Evolutionary conservation across 2,888 invertebrate genomes (phyloP).

Genomic region (Synanthedon formicaeformis): DNA sequence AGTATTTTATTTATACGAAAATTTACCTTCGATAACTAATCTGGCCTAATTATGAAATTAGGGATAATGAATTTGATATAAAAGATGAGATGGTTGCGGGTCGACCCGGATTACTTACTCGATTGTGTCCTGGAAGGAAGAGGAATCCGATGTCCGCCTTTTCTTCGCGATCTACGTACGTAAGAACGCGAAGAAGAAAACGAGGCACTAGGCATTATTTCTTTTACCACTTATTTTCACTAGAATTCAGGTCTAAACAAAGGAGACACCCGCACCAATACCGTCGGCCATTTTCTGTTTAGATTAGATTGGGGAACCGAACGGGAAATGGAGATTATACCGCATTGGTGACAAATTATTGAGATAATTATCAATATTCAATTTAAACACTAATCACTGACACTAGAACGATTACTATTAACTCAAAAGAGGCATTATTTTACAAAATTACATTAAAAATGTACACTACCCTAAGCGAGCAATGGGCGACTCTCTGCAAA

Average conservation of each 20-base stretch:
- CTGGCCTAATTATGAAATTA: conserved; percentile 30
- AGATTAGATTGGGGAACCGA: conserved; percentile 67
- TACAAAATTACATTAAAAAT: conserved; percentile 44
- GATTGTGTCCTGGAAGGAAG: conserved; percentile 84
- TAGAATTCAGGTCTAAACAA: conserved; percentile 78
- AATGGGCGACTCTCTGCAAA: conserved; percentile 62
- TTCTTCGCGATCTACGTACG: conserved; percentile 91
- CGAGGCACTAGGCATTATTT: conserved; percentile 94
- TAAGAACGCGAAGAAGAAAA: conserved; percentile 93
- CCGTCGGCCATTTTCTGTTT: conserved; percentile 87
- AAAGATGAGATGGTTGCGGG: conserved; percentile 47
- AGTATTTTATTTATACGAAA: conserved; percentile 9
- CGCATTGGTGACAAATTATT: conserved; percentile 38
- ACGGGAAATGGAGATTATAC: conserved; percentile 50
- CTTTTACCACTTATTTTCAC: conserved; percentile 66
- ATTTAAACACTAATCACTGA: conserved; percentile 51
- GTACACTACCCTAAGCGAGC: conserved; percentile 46
- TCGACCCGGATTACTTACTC: conserved; percentile 76
- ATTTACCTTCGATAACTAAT: conserved; percentile 10
- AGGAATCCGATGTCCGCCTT: conserved; percentile 89
- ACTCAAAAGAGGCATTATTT: conserved; percentile 57
- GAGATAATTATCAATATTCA: conserved; percentile 26
- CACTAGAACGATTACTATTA: conserved; percentile 43
- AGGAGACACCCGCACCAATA: conserved; percentile 84
- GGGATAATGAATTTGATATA: conserved; percentile 37